phyloP scores from a whole-genome alignment of 2,888 invertebrate genomes.

The Argynnis bischoffii region DNA sequence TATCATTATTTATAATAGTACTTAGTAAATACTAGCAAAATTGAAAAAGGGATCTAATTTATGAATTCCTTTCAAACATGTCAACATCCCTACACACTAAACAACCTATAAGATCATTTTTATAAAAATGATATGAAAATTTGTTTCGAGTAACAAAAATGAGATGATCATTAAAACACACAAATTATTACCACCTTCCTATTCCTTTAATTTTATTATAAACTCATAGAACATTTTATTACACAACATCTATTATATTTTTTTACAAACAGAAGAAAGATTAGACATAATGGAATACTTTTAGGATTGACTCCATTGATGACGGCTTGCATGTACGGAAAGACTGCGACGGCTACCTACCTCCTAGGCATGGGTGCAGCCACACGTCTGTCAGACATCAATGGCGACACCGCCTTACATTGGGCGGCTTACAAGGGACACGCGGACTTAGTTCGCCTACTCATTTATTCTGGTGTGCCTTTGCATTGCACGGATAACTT shows the following conservation, averaged over 20 bases:
- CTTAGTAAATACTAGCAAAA: too few relatives aligned
- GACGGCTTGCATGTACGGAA: conserved; percentile 96
- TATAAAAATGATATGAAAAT: too few relatives aligned
- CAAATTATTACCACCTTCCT: too few relatives aligned
- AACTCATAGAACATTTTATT: too few relatives aligned
- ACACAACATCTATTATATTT: not conserved
- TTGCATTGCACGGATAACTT: conserved; percentile 95
- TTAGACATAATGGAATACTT: conserved; percentile 80
- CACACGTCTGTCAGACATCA: conserved; percentile 93
- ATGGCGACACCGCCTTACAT: conserved; percentile 95
- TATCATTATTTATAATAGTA: too few relatives aligned
- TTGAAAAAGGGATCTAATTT: too few relatives aligned
- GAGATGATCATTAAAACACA: too few relatives aligned
- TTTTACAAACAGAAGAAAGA: not conserved
- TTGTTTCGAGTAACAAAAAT: too few relatives aligned
- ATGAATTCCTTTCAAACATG: too few relatives aligned
- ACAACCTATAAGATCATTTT: too few relatives aligned
- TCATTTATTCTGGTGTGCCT: conserved; percentile 95
- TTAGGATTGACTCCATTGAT: conserved; percentile 92
- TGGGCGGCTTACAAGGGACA: conserved; percentile 98
- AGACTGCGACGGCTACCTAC: conserved; percentile 94
- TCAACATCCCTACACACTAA: too few relatives aligned
- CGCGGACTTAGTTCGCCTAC: conserved; percentile 91
- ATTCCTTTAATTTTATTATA: too few relatives aligned
- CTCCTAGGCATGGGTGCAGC: conserved; percentile 94